Base-by-base conservation (phyloP, 2,113 vertebrate genomes). In the Erpornis zantholeuca region DNA sequence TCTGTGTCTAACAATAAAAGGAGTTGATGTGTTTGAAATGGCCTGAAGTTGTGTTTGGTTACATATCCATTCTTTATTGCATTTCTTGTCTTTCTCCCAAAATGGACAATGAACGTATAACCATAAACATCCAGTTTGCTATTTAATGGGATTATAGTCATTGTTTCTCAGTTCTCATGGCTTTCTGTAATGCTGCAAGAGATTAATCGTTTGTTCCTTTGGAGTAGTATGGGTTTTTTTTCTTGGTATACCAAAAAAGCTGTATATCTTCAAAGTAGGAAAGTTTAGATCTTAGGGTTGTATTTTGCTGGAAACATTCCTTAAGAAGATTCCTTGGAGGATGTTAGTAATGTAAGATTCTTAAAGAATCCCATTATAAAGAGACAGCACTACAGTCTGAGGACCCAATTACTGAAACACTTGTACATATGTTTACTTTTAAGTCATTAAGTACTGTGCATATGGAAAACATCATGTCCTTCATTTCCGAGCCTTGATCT, bases 401-500 rank as follows among this genome's bases (percentile, higher is more conserved):
- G 83, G 56, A 82, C 89, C 65, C 77, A 94, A 79, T 95, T 96
- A 94, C 80, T 89, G 77, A 82, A 92, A 71, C 86, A 89, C 83
- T 94, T 75, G 64, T 92, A 71, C 87, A 60, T 95, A 70, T 91
- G 91, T 95, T 96, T 95, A 84, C 78, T 95, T 96, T 95, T 81
- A 92, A 95, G 86, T 95, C 65, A 82, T 75, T 89, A 96, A 96
- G 73, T 84, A 79, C 60, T 64, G 81, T 87, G 92, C 91, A 38
- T 89, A 84, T 92, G 93, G 93, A 94, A 94, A 91, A 84, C 28
- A 7, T 94, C 81, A 68, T 86, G 89, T 91, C 91, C 81, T 82
- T 89, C 64, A 91, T 91, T 96, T 93, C 64, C 81, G 38, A 97
- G 88, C 68, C 86, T 94, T 93, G 80, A 92, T 97, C 92, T 97